Percentiles rank a stretch among this genome's conserved stretches.
Conservation (phyloP, 53 echinoderm and acorn worm genomes). For the Temnopleurus reevesii region DNA sequence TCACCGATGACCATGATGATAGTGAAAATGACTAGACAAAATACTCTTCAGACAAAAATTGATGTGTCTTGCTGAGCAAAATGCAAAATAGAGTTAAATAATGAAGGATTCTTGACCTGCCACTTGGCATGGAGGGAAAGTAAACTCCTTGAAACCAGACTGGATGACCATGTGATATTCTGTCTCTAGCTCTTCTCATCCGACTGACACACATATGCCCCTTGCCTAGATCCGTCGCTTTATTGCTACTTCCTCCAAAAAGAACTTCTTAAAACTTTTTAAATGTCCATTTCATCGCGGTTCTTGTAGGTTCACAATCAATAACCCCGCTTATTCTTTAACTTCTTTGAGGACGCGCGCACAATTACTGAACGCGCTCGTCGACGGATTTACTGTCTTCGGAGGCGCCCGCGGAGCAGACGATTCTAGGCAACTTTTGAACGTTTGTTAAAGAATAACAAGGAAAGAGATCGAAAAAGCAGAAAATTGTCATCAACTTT, state of each 20-base stretch:
- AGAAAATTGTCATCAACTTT: neutral
- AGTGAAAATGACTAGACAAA: too few species aligned
- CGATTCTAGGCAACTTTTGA: neutral
- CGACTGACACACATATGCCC: constrained; percentile 25
- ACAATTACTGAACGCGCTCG: neutral
- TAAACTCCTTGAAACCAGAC: neutral
- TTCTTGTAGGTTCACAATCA: neutral
- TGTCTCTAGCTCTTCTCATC: neutral
- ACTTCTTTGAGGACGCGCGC: neutral
- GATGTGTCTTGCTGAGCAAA: too few species aligned
- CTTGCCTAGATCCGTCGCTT: constrained; percentile 33
- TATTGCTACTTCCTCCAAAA: constrained; percentile 43
- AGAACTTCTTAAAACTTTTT: neutral
- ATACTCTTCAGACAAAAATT: too few species aligned
- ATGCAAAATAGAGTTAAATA: too few species aligned
- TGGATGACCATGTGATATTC: constrained; percentile 27
- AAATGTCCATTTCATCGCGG: constrained; percentile 11
- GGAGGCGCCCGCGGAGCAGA: neutral
- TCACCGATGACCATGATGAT: too few species aligned
- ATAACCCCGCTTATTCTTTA: neutral
- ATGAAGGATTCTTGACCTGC: too few species aligned
- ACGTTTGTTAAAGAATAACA: constrained; percentile 21
- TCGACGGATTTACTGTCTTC: neutral
- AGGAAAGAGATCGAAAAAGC: constrained; percentile 5
- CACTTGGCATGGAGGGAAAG: neutral